Evolutionary conservation across 1,140 invertebrate species (phyloP), one percentile per base, ranked within the genome.

Genomic region (Muscidifurax raptorellus): DNA sequence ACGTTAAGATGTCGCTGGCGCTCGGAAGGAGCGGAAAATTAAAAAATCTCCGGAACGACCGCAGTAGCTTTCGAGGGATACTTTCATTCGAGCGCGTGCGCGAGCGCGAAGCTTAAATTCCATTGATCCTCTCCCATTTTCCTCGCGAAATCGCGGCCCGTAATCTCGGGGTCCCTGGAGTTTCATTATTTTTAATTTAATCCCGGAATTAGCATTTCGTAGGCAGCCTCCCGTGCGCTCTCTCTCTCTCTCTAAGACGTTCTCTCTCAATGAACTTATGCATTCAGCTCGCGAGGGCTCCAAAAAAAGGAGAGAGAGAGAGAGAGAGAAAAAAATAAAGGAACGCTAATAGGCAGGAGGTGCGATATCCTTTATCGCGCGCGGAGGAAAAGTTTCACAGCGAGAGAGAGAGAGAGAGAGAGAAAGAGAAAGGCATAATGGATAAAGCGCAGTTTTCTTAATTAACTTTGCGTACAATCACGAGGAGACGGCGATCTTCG

Each of bases 181-280:
- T 84, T 83, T 84, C 83, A 80, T 84, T 79, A 84, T 84, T 84
- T 84, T 80, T 84, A 84, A 84, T 84, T 80, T 80, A 22, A 75
- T 84, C 30, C 44, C 3, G 36, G 66, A 84, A 84, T 84, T 84
- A 84, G 83, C 52, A 72, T 72, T 84, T 84, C 77, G 80, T 80
- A 84, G 66, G 12, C 0, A 6, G 30, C 77, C 64, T 64, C 30
- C 30, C 44, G 44, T 52, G 27, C 36, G n/a, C 28, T 64, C 30
- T 66, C 74, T 10, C 40, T 40, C 40, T 40, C 40, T 40, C 64
- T 67, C 6, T 64, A 74, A 82, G 52, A 69, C 40, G 40, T 44
- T n/a, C 66, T 25, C 30, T 66, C 72, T 71, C 77, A 59, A 84
- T 80, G 78, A 80, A 80, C 59, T 84, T 80, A 75, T 80, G 52